Base-by-base conservation (phyloP, 2,797 vertebrate genomes). In the Cuculus canorus region DNA sequence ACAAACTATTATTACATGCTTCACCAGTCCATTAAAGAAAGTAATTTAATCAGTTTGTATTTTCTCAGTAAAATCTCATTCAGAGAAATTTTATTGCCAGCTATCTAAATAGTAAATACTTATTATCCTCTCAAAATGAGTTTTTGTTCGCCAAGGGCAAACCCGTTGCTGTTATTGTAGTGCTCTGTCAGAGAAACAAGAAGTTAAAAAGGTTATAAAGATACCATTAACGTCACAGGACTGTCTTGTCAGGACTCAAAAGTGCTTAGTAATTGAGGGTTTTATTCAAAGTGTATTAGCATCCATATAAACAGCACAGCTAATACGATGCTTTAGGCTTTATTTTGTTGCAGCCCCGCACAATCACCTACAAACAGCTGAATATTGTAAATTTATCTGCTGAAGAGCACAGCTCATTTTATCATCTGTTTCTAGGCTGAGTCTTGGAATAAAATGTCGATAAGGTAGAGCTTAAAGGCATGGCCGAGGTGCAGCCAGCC, bases 11-110 rank as follows among this genome's bases (percentile, higher is more conserved):
- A 98, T 97, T 97, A 97, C 98, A 98, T 83, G 95, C 98, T 98
- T 98, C 98, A 97, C 97, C 94, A 98, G 98, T 98, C 98, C 98
- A 99, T 98, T 98, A 98, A 98, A 97, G 97, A 98, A 94, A 96
- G 98, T 98, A 98, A 98, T 98, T 97, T 96, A 98, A 98, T 98
- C 97, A 98, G 97, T 96, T 98, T 95, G 97, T 98, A 97, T 98
- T 97, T 98, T 97, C 88, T 80, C 97, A 88, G 95, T 82, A 97
- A 98, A 98, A 98, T 98, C 97, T 98, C 98, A 98, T 98, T 98
- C 97, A 97, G 96, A 98, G 97, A 98, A 98, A 98, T 98, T 97
- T 97, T 98, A 98, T 97, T 98, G 97, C 97, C 96, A 88, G 97
- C 96, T 97, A 98, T 98, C 98, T 98, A 98, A 98, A 98, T 98